Conservation (phyloP, 1,140 invertebrate species). For the Drosophila grimshawi region DNA sequence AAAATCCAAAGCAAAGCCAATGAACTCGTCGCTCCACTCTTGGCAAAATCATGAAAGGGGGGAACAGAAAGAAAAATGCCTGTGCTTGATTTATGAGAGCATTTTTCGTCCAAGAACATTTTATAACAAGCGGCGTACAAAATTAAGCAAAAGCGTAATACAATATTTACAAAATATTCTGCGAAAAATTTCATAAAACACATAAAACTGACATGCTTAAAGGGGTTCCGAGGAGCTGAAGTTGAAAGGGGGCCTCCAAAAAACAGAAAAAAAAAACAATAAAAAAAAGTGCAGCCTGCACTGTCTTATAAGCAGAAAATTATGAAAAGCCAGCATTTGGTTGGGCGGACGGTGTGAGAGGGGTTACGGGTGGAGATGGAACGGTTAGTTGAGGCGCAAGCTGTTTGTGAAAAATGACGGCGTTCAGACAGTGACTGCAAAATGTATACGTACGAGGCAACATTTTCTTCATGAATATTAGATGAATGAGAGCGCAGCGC, state of each 20-base stretch:
- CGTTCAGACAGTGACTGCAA: slow-evolving; percentile 67
- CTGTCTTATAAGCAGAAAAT: slow-evolving; percentile 71
- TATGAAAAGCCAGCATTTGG: slow-evolving; percentile 63
- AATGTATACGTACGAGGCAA: slow-evolving; percentile 51
- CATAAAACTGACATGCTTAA: slow-evolving; percentile 71
- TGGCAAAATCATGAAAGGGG: slow-evolving; percentile 22
- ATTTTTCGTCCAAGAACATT: slow-evolving; percentile 57
- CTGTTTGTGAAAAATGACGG: slow-evolving; percentile 79
- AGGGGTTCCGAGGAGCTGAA: slow-evolving; percentile 2
- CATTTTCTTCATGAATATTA: slow-evolving; percentile 79
- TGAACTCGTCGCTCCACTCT: slow-evolving; percentile 55
- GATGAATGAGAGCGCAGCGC: slow-evolving; percentile 49
- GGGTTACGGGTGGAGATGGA: not conserved
- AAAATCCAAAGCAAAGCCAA: slow-evolving; percentile 53
- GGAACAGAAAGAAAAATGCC: slow-evolving; percentile 42
- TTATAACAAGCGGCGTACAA: slow-evolving; percentile 57
- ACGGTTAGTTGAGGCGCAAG: slow-evolving; percentile 7
- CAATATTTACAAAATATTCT: slow-evolving; percentile 76
- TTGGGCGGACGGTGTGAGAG: not conserved
- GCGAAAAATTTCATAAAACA: slow-evolving; percentile 79
- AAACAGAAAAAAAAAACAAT: not conserved
- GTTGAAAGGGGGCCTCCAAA: not conserved
- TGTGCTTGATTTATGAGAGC: slow-evolving; percentile 77
- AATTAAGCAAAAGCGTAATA: slow-evolving; percentile 74
- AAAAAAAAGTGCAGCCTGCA: slow-evolving; percentile 66